Base-by-base conservation (phyloP, 1,140 invertebrate genomes). In the Papilio glaucus region DNA sequence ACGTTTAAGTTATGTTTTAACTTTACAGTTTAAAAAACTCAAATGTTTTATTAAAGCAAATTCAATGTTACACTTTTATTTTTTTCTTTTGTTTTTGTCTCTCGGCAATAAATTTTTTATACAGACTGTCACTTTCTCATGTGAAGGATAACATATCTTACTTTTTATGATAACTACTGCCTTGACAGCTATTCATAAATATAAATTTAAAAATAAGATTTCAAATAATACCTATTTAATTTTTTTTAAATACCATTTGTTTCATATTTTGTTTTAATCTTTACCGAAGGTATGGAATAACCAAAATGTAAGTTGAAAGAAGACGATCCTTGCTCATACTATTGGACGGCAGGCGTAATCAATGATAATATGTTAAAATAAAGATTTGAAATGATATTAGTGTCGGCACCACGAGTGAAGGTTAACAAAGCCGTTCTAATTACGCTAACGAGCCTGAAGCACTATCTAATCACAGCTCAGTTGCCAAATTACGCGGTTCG, bases 391-490 rank as follows among this genome's bases (percentile, higher is more conserved):
- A 84, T 82, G 72, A 77, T 79, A 73, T 81, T 81, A 81, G 74
- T 72, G 76, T 72, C 72, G 41, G 63, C 41, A 53, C 45, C 39
- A 42, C 67, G 75, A 80, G 77, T 78, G 84, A 83, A 88, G 86
- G 86, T 87, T 88, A 86, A 83, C 84, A 85, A 85, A 81, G 81
- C 81, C 76, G 80, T 85, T 82, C 86, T 89, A 86, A 89, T 91
- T 89, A 87, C 72, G 80, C 80, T 89, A 91, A 91, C 88, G 87
- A 89, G 88, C 75, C 79, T 81, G 81, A 89, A 89, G 85, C 85
- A 88, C 87, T 90, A 89, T 90, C 89, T 91, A 91, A 91, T 89
- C 89, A 90, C 83, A 88, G 88, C 80, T 86, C 84, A 88, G 84
- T 89, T 90, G 89, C 87, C 89, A 90, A 91, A 91, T 91, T 90